Conservation (phyloP, 2,797 vertebrate species). For the Enteromius trimaculatus region DNA sequence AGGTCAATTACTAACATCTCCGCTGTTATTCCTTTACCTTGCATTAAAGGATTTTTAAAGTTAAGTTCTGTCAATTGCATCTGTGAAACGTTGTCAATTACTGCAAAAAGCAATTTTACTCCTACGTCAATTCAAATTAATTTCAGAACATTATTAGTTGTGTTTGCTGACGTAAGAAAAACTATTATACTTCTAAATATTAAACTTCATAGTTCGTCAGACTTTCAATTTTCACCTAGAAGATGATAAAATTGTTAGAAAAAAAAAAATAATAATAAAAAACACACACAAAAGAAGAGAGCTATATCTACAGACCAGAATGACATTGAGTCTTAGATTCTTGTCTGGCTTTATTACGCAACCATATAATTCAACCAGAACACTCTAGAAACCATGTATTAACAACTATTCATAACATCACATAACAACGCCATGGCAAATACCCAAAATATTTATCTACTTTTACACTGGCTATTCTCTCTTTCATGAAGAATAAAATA, state of each 20-base stretch:
- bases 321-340: not conserved
- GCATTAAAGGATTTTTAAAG: not conserved
- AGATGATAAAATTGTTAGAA: not conserved
- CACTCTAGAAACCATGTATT: not conserved
- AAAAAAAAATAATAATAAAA: too few relatives aligned
- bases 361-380: not conserved
- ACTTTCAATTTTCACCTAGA: conserved; percentile 11
- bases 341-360: not conserved
- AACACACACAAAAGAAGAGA: not conserved
- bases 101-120: not conserved
- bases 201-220: not conserved
- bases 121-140: not conserved
- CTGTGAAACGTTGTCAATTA: conserved; percentile 4
- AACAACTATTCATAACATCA: not conserved
- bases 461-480: not conserved
- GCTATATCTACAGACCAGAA: not conserved
- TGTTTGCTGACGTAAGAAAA: not conserved
- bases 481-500: not conserved
- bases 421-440: not conserved
- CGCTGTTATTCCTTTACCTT: not conserved
- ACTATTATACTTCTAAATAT: not conserved
- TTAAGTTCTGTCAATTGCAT: not conserved
- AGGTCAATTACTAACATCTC: not conserved
- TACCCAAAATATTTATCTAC: not conserved
- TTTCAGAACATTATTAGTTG: not conserved